Evolutionary conservation across 1,140 invertebrate species (phyloP), one percentile per base, ranked within the genome.

Genomic region (Diachasma alloeum): DNA sequence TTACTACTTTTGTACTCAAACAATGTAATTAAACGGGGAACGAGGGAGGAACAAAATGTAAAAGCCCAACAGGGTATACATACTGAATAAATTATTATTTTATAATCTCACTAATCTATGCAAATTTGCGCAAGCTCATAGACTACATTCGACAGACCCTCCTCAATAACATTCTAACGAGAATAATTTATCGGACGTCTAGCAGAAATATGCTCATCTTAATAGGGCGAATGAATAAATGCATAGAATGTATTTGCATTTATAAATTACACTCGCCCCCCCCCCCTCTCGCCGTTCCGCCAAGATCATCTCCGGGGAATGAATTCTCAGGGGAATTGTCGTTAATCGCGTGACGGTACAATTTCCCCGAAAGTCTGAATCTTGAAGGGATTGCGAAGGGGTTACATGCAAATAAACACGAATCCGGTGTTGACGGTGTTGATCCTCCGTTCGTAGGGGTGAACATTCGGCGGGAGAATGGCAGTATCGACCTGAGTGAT

Each of bases 161-260:
- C 11, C 10, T 26, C 10, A 24, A 15, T 2, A n/a, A 67, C 19
- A 24, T 67, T 67, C 24, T 26, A 2, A 37, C 22, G 24, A 15
- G 37, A 63, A 31, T 67, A 67, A 36, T 67, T 67, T 10, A 39
- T 15, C 11, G 4, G 63, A 67, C 37, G 19, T 67, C 63, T 22
- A 36, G 15, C 63, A 31, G 24, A 67, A 39, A 67, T 46, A 9
- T 10, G 13, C 69, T 9, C 19, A 24, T 63, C 24, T 26, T 31
- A 24, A 63, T 26, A 53, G 59, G 9, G 22, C 9, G 22, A 72
- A 72, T 72, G 8, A 72, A 24, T 48, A 72, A 72, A 72, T 72
- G 69, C 69, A 72, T 72, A 46, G 39, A 72, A 31, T 42, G 22
- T 24, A 72, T 72, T 72, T 24, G 36, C 67, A 69, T 69, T 8